Percentiles rank a stretch among this genome's conserved stretches.
Evolutionary conservation across 2,797 vertebrate genomes (phyloP).

Genomic region (Prionace glauca): DNA sequence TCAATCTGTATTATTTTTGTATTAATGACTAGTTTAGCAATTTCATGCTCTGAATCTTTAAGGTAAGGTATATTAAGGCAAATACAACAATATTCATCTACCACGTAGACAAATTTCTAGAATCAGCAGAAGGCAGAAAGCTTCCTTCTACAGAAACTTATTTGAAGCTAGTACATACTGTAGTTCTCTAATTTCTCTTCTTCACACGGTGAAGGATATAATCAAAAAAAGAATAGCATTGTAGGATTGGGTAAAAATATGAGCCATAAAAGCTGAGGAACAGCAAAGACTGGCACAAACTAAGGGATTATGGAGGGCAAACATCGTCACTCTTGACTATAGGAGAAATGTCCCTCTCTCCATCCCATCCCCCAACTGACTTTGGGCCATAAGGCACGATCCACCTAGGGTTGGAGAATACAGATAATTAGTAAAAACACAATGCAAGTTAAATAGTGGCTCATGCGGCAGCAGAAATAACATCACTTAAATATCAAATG

Average conservation of each 20-base stretch:
- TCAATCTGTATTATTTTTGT: not conserved
- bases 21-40: not conserved
- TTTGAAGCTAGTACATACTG: not conserved
- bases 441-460: not conserved
- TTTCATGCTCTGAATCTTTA: not conserved
- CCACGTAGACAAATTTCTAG: not conserved
- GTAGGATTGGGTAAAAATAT: not conserved
- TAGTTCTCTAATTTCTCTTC: not conserved
- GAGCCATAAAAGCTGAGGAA: not conserved
- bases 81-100: not conserved
- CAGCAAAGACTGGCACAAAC: constrained; percentile 5
- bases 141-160: not conserved
- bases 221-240: not conserved
- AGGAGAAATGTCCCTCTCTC: not conserved
- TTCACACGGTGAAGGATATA: not conserved
- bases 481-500: not conserved
- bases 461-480: not conserved
- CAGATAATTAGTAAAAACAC: not conserved
- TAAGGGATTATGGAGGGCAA: not conserved
- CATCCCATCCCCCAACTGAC: not conserved
- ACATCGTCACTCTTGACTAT: not conserved
- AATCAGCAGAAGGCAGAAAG: not conserved
- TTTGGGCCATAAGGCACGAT: not conserved
- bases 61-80: not conserved
- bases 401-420: constrained; percentile 13